Base-by-base conservation (phyloP, 2,797 vertebrate species). In the Lycodopsis pacificus region DNA sequence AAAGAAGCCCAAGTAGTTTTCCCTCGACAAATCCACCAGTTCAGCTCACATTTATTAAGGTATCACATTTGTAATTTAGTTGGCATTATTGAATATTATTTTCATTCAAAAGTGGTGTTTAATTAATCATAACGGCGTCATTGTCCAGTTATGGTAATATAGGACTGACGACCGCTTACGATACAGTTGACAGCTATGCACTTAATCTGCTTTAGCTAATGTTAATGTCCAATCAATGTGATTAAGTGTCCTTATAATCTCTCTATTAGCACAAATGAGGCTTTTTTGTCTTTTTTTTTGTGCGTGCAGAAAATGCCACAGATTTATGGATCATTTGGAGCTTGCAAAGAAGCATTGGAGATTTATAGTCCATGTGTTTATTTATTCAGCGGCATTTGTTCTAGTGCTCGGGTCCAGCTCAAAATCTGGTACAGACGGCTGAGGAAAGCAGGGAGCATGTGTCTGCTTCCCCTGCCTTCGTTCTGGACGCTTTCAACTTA, bases 401-500 rank as follows among this genome's bases (percentile, higher is more conserved):
- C 32, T 48, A 42, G 19, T 51, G 44, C 64, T 53, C 5, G 9
- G n/a, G 36, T 27, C 62, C n/a, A 42, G 20, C 32, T 22, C 10
- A 5, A 51, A 49, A 22, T 25, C 34, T 22, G 49, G 25, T 14
- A 19, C 27, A 71, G 49, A 48, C 12, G n/a, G 48, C 9, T 15
- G 46, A 53, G 72, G 56, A 59, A 76, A 53, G 65, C 71, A 79
- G 59, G 42, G 19, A 15, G 44, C 40, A 8, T 32, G 59, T 0
- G 36, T 20, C 54, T 62, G 81, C 67, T 67, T 73, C n/a, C 32
- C 19, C 30, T 76, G 69, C 65, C 75, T 62, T 76, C 69, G 74
- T 83, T 81, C 65, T 76, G 78, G 72, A 81, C 7, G 40, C 76
- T 77, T 86, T 85, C 67, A 62, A 85, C 77, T 86, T 51, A 70